Conservation (phyloP, 2,113 vertebrate genomes). For the Chaetops frenatus region DNA sequence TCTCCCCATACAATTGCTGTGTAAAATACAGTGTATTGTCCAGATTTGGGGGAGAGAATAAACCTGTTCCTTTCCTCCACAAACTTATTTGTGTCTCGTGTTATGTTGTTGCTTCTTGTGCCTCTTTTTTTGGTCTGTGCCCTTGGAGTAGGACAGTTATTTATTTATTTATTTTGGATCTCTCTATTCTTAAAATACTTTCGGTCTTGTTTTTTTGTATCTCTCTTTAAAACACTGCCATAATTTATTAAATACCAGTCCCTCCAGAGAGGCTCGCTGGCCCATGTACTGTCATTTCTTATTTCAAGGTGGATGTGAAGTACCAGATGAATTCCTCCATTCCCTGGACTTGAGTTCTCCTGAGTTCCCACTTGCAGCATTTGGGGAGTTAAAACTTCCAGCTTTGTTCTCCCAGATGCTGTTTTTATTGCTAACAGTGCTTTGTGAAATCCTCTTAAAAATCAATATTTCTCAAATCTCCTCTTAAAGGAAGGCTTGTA, state of each 20-base stretch:
- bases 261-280: background rate
- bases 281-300: background rate
- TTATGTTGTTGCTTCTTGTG: background rate
- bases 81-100: background rate
- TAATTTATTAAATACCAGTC: background rate
- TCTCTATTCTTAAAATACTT: background rate
- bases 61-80: background rate
- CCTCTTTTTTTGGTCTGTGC: background rate
- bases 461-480: background rate
- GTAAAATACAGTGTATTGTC: background rate
- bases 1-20: background rate
- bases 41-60: background rate
- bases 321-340: background rate
- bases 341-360: background rate
- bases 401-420: background rate
- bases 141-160: background rate
- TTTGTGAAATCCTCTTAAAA: background rate
- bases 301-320: background rate
- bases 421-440: background rate
- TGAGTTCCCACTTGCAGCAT: fast-evolving
- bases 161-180: no score
- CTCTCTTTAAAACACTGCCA: background rate
- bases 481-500: background rate
- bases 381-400: background rate
- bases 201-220: background rate